A percentile compares a stretch with the other conserved stretches of the same genome.
Conservation (phyloP, 2,888 invertebrate species). For the Hemithea aestivaria region DNA sequence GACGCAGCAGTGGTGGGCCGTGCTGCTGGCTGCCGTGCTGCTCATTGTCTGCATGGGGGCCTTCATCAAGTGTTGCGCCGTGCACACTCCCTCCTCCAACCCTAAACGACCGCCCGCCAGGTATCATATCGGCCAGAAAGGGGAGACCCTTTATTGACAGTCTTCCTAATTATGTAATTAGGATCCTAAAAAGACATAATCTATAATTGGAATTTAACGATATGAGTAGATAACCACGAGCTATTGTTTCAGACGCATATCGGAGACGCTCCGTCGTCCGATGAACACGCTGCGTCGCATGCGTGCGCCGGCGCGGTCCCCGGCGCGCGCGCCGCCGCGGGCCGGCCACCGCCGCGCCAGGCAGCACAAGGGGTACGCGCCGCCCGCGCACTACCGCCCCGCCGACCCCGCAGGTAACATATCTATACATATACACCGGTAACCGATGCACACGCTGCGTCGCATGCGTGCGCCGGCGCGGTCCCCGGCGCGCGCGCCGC, state of each 20-base stretch:
- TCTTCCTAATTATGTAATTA: too few species aligned
- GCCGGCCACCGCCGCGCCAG: conserved; percentile 50
- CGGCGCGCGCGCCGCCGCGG: conserved; percentile 36
- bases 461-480: too few species aligned
- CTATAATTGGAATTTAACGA: too few species aligned
- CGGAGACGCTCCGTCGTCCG: conserved; percentile 93
- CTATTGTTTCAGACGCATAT: conserved; percentile 88
- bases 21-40: conserved; percentile 93
- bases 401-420: too few species aligned
- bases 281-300: conserved; percentile 95
- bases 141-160: too few species aligned
- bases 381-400: conserved; percentile 31
- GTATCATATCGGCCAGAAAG: too few species aligned
- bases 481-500: too few species aligned
- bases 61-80: conserved; percentile 99
- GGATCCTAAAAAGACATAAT: too few species aligned
- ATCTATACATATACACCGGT: too few species aligned
- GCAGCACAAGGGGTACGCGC: conserved; percentile 62
- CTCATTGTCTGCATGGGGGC: conserved; percentile 97
- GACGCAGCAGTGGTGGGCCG: conserved; percentile 97
- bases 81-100: conserved; percentile 99
- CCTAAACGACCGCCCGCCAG: conserved; percentile 98
- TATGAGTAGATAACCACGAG: too few species aligned
- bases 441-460: too few species aligned
- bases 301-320: conserved; percentile 50